Percentiles rank a stretch among this genome's conserved stretches.
Conservation (phyloP, 2,888 invertebrate genomes). For the Platypus cylindrus region DNA sequence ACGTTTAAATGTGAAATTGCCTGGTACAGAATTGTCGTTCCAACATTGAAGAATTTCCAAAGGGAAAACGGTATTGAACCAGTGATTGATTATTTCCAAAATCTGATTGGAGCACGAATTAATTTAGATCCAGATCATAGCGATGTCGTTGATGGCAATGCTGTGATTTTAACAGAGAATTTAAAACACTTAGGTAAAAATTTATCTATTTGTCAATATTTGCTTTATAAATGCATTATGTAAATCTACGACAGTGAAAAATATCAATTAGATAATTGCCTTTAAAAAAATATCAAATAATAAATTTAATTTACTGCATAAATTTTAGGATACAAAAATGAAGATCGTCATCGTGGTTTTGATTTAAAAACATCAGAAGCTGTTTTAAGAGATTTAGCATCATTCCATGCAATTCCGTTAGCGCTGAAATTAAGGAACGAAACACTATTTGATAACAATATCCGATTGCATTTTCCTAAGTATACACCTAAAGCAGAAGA, state of each 20-base stretch:
- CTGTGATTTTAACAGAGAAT: conserved; percentile 41
- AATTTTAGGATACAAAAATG: conserved; percentile 11
- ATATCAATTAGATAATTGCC: too few relatives aligned
- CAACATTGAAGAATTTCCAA: conserved; percentile 35
- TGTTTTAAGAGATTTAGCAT: conserved; percentile 11
- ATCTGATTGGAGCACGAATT: conserved; percentile 22
- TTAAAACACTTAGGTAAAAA: conserved; percentile 29
- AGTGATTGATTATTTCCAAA: conserved; percentile 30
- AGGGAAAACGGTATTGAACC: conserved; percentile 31
- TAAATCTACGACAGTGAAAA: too few relatives aligned
- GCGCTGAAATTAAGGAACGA: conserved; percentile 9
- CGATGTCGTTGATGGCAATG: conserved; percentile 36
- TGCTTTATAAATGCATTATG: too few relatives aligned
- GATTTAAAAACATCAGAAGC: conserved; percentile 3
- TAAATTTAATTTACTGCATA: too few relatives aligned
- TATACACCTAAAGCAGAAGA: background rate
- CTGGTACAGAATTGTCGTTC: too few relatives aligned
- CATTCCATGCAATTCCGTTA: conserved; percentile 12
- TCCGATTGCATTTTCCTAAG: conserved; percentile 5
- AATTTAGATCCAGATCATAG: conserved; percentile 17
- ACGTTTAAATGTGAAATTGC: too few relatives aligned
- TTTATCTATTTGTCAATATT: too few relatives aligned
- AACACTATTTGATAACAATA: conserved; percentile 9
- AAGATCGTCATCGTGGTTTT: conserved; percentile 11
- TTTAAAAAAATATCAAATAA: too few relatives aligned